Evolutionary conservation across 2,113 vertebrate genomes (phyloP), one percentile per base, ranked within the genome.

Genomic region (Acrocephalus arundinaceus): DNA sequence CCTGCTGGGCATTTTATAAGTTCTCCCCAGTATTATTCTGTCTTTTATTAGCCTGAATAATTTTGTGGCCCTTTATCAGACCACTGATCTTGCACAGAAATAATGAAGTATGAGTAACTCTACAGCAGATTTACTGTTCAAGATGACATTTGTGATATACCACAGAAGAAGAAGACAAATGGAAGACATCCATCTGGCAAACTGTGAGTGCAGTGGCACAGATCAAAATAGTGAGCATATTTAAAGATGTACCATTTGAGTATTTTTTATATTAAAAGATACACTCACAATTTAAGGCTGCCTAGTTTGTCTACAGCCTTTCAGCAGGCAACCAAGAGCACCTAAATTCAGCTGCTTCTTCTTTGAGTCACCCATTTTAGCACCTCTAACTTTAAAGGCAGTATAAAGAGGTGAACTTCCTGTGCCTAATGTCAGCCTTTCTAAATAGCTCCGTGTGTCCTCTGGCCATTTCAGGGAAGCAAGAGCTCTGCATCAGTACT

Each of bases 141-240:
- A 78, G 54, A 18, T 79, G 66, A 68, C 16, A 10, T 63, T 71
- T 92, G 24, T 52, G 61, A 71, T 72, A 61, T 15, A 37, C 18
- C 46, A 65, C 25, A 61, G 74, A 87, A 89, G 49, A 72, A 51
- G 73, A 86, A 73, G 70, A 81, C 35, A 78, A 80, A 74, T 78
- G 41, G 58, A 89, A 87, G 49, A 85, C 45, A 73, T 70, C 77
- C 62, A 73, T 73, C 63, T 80, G 77, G 33, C 81, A 70, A 89
- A 87, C 31, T 8, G 4, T 65, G 58, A 78, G 33, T 13, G 41
- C 63, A 70, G 27, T 52, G 52, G 20, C 61, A 85, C 7, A 20
- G 49, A 76, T 76, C 28, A 75, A 94, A 91, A 94, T 16, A 92
- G 39, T 39, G 62, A 95, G 85, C 58, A 51, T 66, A 96, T 85